A percentile compares a stretch with the other conserved stretches of the same genome.
Evolutionary conservation across 2,797 vertebrate species (phyloP).

Genomic region (Sebastolobus altivelis): DNA sequence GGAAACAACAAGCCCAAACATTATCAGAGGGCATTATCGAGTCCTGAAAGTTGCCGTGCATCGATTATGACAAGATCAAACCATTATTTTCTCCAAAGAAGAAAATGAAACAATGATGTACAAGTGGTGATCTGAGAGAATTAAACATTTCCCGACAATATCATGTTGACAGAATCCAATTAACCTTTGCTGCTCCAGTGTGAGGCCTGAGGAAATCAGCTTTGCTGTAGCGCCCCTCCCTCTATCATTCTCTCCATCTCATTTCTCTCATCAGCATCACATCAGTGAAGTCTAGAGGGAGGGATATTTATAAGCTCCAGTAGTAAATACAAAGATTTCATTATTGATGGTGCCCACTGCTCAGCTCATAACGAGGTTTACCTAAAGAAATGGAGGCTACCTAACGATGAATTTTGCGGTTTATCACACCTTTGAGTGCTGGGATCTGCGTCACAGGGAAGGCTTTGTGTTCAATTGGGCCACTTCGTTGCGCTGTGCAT

Average conservation of each 20-base stretch:
- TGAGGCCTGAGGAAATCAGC: constrained; percentile 43
- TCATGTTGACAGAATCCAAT: constrained; percentile 60
- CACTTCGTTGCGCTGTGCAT: constrained; percentile 18
- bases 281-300: constrained; percentile 49
- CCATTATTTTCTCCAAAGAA: constrained; percentile 22
- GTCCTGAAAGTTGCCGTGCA: not conserved
- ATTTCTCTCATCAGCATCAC: constrained; percentile 47
- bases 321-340: constrained; percentile 65
- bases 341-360: constrained; percentile 57
- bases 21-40: not conserved
- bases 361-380: constrained; percentile 45
- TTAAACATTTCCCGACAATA: constrained; percentile 37
- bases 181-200: constrained; percentile 56
- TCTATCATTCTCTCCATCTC: constrained; percentile 29
- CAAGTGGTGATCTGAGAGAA: constrained; percentile 37
- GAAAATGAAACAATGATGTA: constrained; percentile 25
- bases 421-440: constrained; percentile 26
- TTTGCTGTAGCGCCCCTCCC: not conserved
- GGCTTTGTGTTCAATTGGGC: constrained; percentile 39
- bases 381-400: constrained; percentile 28
- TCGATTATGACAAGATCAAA: constrained; percentile 37
- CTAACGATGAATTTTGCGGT: constrained; percentile 46
- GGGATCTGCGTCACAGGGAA: constrained; percentile 8
- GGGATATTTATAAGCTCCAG: constrained; percentile 59
- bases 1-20: constrained; percentile 5